Base-by-base conservation (phyloP, 2,113 vertebrate genomes). In the Anoplopoma fimbria region DNA sequence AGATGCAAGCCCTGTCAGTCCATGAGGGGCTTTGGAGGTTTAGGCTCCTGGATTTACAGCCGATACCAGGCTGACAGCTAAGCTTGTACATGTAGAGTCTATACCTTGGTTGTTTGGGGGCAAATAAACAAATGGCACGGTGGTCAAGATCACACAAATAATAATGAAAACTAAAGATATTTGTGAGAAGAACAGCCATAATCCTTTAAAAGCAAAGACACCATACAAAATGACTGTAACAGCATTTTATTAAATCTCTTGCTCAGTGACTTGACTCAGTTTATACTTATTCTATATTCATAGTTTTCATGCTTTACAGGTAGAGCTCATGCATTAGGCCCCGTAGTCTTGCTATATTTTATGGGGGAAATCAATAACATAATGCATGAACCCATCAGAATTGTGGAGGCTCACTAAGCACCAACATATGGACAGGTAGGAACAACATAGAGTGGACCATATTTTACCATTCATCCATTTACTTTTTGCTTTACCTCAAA, bases 261-360 rank as follows among this genome's bases (percentile, higher is more conserved):
- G n/a, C 69, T 84, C 85, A 71, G 69, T 84, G 73, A 82, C 75
- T 40, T 64, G 76, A 81, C 68, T 77, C 63, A 81, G 74, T 86
- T 77, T 89, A 61, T 83, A 85, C 55, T 77, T 86, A 75, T 77
- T 9, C 68, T 67, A 75, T 75, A 80, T 78, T 81, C 60, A 65
- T 77, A 51, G 40, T 70, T 79, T 25, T 70, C 90, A 92, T 92
- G 90, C 88, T 87, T 90, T 72, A 76, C 77, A 87, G 27, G 64
- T 61, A 61, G 70, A 81, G 73, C 79, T 90, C 90, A 92, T 91
- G 90, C 87, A 92, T 61, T 55, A 67, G 61, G 61, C 40, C 80
- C 31, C 55, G 12, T 25, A 21, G 60, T 45, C 58, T 38, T 49
- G 63, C 42, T 53, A 72, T 82, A 53, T 57, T 74, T 13, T 40